Conservation (phyloP, 2,888 invertebrate species). For the Artemia sinica region DNA sequence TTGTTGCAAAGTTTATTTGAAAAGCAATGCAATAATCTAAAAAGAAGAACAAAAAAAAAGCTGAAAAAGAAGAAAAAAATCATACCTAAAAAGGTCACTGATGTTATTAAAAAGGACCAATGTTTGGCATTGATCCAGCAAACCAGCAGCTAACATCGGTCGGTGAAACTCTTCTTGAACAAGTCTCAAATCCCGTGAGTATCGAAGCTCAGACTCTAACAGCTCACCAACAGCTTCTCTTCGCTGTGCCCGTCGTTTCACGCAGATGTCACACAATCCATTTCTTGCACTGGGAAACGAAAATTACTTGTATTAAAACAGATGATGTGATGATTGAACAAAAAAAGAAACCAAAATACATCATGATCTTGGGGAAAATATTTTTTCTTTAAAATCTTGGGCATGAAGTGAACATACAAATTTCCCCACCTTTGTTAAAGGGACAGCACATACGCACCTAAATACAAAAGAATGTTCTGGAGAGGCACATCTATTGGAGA, state of each 20-base stretch:
- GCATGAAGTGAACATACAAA: too few species aligned
- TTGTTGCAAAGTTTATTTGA: too few species aligned
- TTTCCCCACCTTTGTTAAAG: too few species aligned
- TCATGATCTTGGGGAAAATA: too few species aligned
- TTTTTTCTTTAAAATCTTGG: too few species aligned
- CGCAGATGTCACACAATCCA: slow-evolving; percentile 58
- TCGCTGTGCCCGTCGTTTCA: slow-evolving; percentile 67
- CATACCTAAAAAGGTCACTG: not conserved
- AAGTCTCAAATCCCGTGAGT: slow-evolving; percentile 77
- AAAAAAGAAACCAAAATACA: too few species aligned
- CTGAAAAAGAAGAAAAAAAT: not conserved
- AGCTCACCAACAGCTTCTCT: slow-evolving; percentile 89
- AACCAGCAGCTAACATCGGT: slow-evolving; percentile 79
- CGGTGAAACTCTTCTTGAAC: slow-evolving; percentile 81
- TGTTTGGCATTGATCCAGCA: slow-evolving; percentile 66
- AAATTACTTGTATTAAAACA: too few species aligned
- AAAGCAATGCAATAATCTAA: not conserved
- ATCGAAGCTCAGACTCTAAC: slow-evolving; percentile 87
- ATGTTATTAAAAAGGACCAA: not conserved
- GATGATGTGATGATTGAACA: too few species aligned
- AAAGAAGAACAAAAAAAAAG: not conserved
- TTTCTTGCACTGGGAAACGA: not conserved
- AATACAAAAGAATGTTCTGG: too few species aligned
- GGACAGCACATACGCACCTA: too few species aligned
- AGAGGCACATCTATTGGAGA: too few species aligned